phyloP scores from a whole-genome alignment of 2,797 vertebrate species.

The Phaenicophaeus curvirostris region DNA sequence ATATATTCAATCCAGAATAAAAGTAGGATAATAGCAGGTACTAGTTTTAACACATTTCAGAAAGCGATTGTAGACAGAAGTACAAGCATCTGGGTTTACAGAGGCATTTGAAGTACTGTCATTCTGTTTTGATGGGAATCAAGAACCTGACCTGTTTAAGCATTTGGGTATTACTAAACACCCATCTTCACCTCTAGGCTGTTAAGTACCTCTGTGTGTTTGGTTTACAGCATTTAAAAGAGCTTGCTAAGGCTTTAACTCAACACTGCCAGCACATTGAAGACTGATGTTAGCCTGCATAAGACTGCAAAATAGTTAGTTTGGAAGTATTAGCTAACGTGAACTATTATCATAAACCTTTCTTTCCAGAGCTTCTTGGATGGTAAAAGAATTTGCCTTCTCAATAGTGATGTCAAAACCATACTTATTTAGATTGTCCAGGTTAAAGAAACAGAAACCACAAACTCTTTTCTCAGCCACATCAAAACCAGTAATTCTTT shows the following conservation, averaged over 20 bases:
- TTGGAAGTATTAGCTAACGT: neutral
- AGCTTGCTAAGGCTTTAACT: conserved; percentile 12
- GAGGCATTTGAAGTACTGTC: conserved; percentile 9
- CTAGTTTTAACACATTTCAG: neutral
- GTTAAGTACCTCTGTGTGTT: conserved; percentile 9
- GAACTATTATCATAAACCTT: neutral
- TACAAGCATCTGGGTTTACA: conserved; percentile 19
- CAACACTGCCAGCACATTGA: neutral
- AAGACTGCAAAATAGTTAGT: neutral
- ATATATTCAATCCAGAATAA: neutral
- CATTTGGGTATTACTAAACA: conserved; percentile 35
- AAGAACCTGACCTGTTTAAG: conserved; percentile 21
- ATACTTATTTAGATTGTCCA: neutral
- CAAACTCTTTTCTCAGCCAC: neutral
- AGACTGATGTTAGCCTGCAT: neutral
- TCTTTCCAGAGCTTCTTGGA: neutral
- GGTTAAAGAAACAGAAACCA: neutral
- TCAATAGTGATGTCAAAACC: neutral
- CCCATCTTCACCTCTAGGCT: neutral
- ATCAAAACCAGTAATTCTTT: conserved; percentile 2
- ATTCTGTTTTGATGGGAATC: neutral
- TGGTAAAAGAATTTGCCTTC: neutral
- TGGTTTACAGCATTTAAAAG: conserved; percentile 12
- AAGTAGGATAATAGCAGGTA: neutral
- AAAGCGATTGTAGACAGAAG: neutral